Evolutionary conservation across 2,797 vertebrate species (phyloP).

Genomic region (Yasuhikotakia modesta): DNA sequence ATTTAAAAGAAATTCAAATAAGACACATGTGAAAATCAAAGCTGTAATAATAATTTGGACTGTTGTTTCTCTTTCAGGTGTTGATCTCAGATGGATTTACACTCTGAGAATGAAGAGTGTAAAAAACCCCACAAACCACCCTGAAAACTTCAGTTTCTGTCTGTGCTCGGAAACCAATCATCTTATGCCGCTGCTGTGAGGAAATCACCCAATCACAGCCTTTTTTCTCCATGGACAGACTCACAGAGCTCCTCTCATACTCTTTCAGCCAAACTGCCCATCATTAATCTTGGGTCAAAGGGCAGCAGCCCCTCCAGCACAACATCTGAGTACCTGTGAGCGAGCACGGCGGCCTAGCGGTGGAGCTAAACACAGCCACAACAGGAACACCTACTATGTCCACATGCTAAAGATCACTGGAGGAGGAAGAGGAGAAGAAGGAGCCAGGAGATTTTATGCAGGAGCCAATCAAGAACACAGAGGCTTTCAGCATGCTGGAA

Average conservation of each 20-base stretch:
- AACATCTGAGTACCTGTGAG: slow-evolving; percentile 83
- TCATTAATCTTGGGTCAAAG: slow-evolving; percentile 87
- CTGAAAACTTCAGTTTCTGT: slow-evolving; percentile 83
- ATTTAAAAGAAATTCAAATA: not conserved
- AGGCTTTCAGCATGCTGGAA: slow-evolving; percentile 64
- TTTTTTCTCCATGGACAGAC: slow-evolving; percentile 74
- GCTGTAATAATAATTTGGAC: not conserved
- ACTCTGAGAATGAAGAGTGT: slow-evolving; percentile 81
- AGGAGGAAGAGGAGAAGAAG: slow-evolving; percentile 53
- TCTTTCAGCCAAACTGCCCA: slow-evolving; percentile 81
- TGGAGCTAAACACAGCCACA: slow-evolving; percentile 63
- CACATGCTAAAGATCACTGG: slow-evolving; percentile 60
- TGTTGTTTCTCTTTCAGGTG: slow-evolving; percentile 69
- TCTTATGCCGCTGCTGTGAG: slow-evolving; percentile 88
- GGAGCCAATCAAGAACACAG: slow-evolving; percentile 66
- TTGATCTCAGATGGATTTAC: slow-evolving; percentile 87
- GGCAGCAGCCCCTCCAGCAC: slow-evolving; percentile 93
- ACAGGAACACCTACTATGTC: slow-evolving; percentile 69
- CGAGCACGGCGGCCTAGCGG: slow-evolving; percentile 75
- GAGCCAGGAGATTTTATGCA: slow-evolving; percentile 64
- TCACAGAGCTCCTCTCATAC: slow-evolving; percentile 89
- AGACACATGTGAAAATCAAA: not conserved
- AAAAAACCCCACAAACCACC: slow-evolving; percentile 70
- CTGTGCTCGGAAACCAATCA: slow-evolving; percentile 80
- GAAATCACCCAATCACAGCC: slow-evolving; percentile 74